Evolutionary conservation across 2,113 vertebrate species (phyloP), one percentile per base, ranked within the genome.

Genomic region (Setophaga kirtlandii): DNA sequence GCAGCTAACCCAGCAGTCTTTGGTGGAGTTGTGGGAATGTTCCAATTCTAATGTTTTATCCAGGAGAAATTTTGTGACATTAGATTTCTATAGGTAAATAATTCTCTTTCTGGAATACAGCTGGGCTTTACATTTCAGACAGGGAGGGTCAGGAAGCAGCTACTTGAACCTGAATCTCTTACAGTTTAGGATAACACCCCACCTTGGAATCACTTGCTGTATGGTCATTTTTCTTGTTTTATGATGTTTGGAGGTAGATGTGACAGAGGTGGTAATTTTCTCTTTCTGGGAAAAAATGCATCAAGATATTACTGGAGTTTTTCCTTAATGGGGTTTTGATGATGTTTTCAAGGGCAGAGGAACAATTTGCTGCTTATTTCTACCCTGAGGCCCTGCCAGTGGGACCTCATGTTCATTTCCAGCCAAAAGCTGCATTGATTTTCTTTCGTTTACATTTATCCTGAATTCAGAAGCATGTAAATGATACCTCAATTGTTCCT

Each of bases 321-420:
- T 88, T 87, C 86, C 64, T 89, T 93, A 49, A 78, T 37, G 60
- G 33, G 19, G 33, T 77, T 93, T 92, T 77, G 55, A 59, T 49
- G 63, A 74, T 59, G 27, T 90, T 94, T 92, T 94, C 83, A 92
- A 97, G 92, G 89, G 47, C 52, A 93, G 64, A 86, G 68, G 83
- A 93, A 67, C 35, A 65, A 83, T 86, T 86, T 90, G 52, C 86
- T 81, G 63, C 67, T 77, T 88, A 70, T 92, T 86, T 81, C 59
- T 88, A 56, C 71, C 83, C 94, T 0, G 4, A 46, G 59, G 80
- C 60, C 30, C 76, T 92, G 90, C 35, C 75, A 79, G 33, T 88
- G 52, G 93, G 90, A 93, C 80, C 60, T 93, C 73, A 56, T 93
- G 71, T 74, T 94, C 71, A 74, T 94, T 93, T 92, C 70, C 60